Percentiles rank a stretch among this genome's conserved stretches.
Conservation (phyloP, 2,797 vertebrate genomes). For the Leptoclinus maculatus region DNA sequence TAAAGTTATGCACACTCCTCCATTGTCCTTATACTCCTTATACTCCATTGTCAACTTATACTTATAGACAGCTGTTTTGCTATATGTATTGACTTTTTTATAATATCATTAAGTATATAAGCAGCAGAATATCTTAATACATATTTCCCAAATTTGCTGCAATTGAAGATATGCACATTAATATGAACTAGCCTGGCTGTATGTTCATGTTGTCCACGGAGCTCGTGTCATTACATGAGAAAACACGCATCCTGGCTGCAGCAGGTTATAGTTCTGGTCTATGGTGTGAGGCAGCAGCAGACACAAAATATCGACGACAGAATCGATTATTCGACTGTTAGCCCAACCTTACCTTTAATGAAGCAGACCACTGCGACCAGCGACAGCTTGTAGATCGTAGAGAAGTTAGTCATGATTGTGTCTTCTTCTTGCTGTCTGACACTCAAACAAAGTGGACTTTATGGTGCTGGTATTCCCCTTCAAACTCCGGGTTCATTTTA, state of each 20-base stretch:
- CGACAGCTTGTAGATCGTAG: slow-evolving; percentile 66
- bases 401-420: slow-evolving; percentile 60
- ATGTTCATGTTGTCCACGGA: no score
- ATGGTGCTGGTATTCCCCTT: slow-evolving; percentile 44
- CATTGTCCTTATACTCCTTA: no score
- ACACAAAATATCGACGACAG: background rate
- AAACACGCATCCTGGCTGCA: no score
- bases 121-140: background rate
- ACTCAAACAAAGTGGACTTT: background rate
- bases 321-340: background rate
- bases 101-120: accelerated
- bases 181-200: background rate
- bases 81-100: accelerated
- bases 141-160: background rate
- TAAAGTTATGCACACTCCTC: accelerated
- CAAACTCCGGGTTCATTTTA: background rate
- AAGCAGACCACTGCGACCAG: slow-evolving; percentile 55
- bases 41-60: no score
- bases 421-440: accelerated
- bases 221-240: background rate
- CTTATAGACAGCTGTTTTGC: accelerated
- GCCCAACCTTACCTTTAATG: slow-evolving; percentile 49
- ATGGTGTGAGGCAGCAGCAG: background rate
- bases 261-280: no score
- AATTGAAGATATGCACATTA: background rate